phyloP scores from a whole-genome alignment of 2,113 vertebrate species.

The Pardalotus punctatus region DNA sequence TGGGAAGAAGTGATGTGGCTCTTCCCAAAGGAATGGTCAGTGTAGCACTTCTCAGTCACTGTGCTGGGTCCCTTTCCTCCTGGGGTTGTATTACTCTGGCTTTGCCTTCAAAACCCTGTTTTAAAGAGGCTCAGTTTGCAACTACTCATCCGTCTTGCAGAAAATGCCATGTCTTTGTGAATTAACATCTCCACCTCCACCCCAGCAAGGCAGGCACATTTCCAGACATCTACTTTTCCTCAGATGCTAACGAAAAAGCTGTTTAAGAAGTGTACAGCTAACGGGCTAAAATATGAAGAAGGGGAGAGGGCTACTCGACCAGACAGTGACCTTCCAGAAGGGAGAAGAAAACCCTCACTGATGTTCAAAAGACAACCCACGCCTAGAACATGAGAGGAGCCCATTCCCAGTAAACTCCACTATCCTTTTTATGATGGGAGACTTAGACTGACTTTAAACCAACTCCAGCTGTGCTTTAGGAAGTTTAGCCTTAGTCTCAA shows the following conservation, averaged over 20 bases:
- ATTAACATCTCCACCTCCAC: background rate
- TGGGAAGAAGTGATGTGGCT: background rate
- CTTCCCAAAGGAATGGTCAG: background rate
- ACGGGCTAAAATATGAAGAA: background rate
- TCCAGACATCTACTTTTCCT: background rate
- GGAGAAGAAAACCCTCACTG: background rate
- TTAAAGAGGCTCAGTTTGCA: background rate
- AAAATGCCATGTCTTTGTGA: background rate
- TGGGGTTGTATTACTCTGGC: too few species aligned
- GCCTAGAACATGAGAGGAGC: background rate
- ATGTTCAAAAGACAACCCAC: background rate
- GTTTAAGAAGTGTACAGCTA: background rate
- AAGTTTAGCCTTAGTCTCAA: background rate
- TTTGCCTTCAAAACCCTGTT: background rate
- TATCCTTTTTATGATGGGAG: background rate
- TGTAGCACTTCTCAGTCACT: background rate
- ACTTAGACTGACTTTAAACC: background rate
- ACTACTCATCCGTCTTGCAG: background rate
- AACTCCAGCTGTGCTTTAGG: conserved; percentile 18
- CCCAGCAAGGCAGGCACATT: background rate
- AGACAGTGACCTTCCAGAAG: background rate
- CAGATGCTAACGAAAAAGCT: background rate
- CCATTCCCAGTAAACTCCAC: accelerated
- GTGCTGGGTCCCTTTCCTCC: background rate
- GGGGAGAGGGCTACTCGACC: background rate